Conservation (phyloP, 2,113 vertebrate species). For the Lanius ludovicianus region DNA sequence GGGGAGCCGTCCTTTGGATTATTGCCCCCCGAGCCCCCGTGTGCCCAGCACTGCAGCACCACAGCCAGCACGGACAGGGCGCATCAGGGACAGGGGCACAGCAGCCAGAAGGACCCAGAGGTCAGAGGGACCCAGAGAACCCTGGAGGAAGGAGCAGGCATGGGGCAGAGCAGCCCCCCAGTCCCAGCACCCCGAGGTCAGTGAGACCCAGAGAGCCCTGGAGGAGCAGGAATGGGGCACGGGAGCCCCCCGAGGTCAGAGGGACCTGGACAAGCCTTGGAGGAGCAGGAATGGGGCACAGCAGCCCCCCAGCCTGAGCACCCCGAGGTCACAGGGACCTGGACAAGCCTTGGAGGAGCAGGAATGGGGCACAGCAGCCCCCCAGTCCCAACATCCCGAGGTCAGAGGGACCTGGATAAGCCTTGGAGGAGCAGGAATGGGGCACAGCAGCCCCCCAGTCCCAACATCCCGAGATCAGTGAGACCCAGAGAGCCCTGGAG, state of each 20-base stretch:
- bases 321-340: rapidly evolving
- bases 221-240: too few relatives aligned
- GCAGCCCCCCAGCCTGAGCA: rapidly evolving
- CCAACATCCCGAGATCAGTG: rapidly evolving
- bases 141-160: background rate
- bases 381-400: rapidly evolving
- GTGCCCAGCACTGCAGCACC: background rate
- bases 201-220: rapidly evolving
- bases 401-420: too few relatives aligned
- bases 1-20: background rate
- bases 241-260: background rate
- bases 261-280: rapidly evolving
- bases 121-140: rapidly evolving
- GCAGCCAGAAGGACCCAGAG: background rate
- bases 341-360: too few relatives aligned
- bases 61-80: rapidly evolving
- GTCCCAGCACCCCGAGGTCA: rapidly evolving
- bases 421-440: background rate
- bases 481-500: too few relatives aligned
- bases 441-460: rapidly evolving
- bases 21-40: rapidly evolving
- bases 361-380: background rate
- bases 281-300: background rate
- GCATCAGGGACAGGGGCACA: background rate
- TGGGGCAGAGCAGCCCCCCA: background rate